A percentile compares a stretch with the other conserved stretches of the same genome.
Evolutionary conservation across 2,113 vertebrate genomes (phyloP).

Genomic region (Camelus bactrianus): DNA sequence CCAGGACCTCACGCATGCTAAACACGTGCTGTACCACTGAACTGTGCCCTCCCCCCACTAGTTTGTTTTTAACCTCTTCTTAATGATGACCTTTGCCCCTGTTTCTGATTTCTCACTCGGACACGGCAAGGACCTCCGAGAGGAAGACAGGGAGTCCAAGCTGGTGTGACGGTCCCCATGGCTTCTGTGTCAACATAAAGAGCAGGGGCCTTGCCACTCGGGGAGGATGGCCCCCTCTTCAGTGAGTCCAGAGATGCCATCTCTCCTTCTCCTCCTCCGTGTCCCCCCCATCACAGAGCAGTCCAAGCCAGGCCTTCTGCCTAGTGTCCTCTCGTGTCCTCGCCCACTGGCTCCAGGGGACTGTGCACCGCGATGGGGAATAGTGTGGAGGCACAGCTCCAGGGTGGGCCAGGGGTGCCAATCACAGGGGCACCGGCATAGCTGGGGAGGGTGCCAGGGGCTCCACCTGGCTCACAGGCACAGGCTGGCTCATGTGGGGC

Average conservation of each 20-base stretch:
- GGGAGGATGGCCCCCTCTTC: not conserved
- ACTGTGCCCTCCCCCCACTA: too few relatives aligned
- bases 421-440: rapidly evolving
- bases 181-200: not conserved
- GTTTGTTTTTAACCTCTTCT: not conserved
- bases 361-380: not conserved
- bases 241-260: not conserved
- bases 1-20: too few relatives aligned
- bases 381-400: not conserved
- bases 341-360: not conserved
- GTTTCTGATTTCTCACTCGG: not conserved
- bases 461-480: not conserved
- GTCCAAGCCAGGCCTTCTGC: not conserved
- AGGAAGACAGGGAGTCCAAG: not conserved
- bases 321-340: not conserved
- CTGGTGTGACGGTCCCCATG: not conserved
- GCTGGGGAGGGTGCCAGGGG: not conserved
- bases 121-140: not conserved
- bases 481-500: not conserved
- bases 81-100: not conserved
- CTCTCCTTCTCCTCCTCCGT: not conserved
- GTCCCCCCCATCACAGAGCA: not conserved
- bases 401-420: not conserved
- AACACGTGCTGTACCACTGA: too few relatives aligned
- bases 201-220: not conserved